Evolutionary conservation across 2,797 vertebrate species (phyloP).

Genomic region (Gallinago solitaria): DNA sequence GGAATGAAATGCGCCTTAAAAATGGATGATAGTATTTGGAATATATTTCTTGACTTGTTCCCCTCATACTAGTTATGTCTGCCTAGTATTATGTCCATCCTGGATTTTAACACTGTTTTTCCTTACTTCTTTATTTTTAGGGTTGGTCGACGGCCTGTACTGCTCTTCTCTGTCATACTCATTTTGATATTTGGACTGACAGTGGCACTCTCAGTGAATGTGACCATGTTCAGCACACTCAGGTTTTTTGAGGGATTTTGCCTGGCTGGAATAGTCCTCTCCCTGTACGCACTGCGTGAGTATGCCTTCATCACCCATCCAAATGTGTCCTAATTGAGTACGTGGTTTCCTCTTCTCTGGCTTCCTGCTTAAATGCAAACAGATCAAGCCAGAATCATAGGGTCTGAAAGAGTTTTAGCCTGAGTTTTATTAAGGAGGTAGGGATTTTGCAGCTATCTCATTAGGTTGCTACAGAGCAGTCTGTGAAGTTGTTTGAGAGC

Average conservation of each 20-base stretch:
- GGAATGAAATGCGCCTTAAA: not conserved
- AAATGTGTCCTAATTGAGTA: not conserved
- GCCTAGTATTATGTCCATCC: not conserved
- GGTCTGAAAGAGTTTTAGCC: not conserved
- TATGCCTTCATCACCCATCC: constrained; percentile 29
- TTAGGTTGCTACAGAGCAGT: not conserved
- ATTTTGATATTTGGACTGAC: constrained; percentile 93
- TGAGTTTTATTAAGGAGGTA: not conserved
- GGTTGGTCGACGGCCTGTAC: constrained; percentile 92
- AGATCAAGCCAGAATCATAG: not conserved
- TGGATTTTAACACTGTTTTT: constrained; percentile 17
- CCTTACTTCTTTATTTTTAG: constrained; percentile 64
- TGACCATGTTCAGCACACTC: constrained; percentile 98
- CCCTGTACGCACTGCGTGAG: constrained; percentile 93
- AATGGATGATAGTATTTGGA: not conserved
- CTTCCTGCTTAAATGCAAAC: not conserved
- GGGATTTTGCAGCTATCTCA: not conserved
- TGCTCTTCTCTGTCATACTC: constrained; percentile 91
- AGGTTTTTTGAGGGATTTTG: constrained; percentile 99
- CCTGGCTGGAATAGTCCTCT: constrained; percentile 92
- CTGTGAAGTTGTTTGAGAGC: not conserved
- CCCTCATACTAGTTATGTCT: not conserved
- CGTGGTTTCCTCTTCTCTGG: not conserved
- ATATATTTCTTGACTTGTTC: not conserved
- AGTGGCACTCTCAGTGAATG: constrained; percentile 94